phyloP scores from a whole-genome alignment of 2,888 invertebrate genomes.

The Endotricha flammealis region DNA sequence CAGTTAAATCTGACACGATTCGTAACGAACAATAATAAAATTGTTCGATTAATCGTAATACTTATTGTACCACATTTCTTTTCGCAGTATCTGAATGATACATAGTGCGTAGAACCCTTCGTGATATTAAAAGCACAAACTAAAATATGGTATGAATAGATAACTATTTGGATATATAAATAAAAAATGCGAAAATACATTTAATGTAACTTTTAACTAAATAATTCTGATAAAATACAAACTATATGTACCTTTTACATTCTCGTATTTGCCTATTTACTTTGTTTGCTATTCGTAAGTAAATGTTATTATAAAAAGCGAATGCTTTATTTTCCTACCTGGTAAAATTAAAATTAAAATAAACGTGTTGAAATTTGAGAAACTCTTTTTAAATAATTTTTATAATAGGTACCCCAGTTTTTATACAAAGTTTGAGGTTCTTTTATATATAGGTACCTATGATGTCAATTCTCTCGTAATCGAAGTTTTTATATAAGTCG shows the following conservation, averaged over 20 bases:
- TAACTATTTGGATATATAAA: conserved; percentile 26
- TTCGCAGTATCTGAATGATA: too few relatives aligned
- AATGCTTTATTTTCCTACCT: conserved; percentile 54
- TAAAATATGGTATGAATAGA: conserved; percentile 20
- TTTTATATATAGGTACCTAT: conserved; percentile 61
- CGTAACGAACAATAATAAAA: too few relatives aligned
- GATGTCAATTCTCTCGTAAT: conserved; percentile 69
- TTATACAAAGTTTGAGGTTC: conserved; percentile 60
- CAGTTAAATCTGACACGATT: too few relatives aligned
- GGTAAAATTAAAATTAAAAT: conserved; percentile 30
- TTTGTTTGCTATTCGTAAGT: conserved; percentile 36
- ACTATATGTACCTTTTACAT: conserved; percentile 25
- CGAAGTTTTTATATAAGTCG: conserved; percentile 58
- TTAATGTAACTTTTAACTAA: conserved; percentile 13
- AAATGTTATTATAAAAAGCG: conserved; percentile 36
- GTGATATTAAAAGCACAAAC: conserved; percentile 48
- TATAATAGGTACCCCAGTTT: conserved; percentile 47
- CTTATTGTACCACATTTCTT: too few relatives aligned
- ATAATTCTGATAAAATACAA: conserved; percentile 12
- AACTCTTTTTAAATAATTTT: conserved; percentile 28
- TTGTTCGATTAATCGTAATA: too few relatives aligned
- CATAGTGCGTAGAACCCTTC: conserved; percentile 29
- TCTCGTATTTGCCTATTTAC: conserved; percentile 36
- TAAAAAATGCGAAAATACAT: conserved; percentile 12
- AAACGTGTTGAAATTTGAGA: conserved; percentile 8